Percentiles rank a stretch among this genome's conserved stretches.
phyloP scores from a whole-genome alignment of 2,797 vertebrate species.

The Zonotrichia albicollis region DNA sequence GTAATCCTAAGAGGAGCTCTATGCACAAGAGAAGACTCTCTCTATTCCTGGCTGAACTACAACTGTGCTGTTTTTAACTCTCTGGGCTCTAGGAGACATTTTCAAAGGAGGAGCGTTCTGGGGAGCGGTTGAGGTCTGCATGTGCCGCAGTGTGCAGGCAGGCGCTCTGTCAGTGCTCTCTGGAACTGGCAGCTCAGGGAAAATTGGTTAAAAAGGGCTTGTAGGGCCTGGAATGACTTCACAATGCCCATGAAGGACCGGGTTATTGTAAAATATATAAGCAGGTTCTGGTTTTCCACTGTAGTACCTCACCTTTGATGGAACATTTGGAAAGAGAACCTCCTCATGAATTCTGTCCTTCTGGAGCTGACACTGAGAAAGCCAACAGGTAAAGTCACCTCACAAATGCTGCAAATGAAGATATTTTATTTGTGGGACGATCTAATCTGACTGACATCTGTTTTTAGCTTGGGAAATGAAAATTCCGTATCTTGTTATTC shows the following conservation, averaged over 20 bases:
- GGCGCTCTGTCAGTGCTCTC: conserved; percentile 32
- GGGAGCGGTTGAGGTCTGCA: conserved; percentile 58
- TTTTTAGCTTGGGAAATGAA: conserved; percentile 61
- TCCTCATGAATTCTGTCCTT: conserved; percentile 71
- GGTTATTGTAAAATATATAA: conserved; percentile 72
- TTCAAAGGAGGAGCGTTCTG: conserved; percentile 47
- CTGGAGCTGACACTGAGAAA: conserved; percentile 72
- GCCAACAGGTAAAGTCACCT: conserved; percentile 70
- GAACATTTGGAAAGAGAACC: conserved; percentile 74
- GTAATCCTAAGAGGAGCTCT: conserved; percentile 47
- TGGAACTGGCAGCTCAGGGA: conserved; percentile 55
- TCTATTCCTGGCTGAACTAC: conserved; percentile 52
- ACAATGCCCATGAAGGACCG: conserved; percentile 53
- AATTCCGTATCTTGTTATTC: conserved; percentile 42
- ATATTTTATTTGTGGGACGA: conserved; percentile 63
- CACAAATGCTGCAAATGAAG: conserved; percentile 70
- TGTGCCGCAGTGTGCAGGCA: conserved; percentile 7
- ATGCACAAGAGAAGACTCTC: conserved; percentile 30
- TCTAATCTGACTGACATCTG: conserved; percentile 63
- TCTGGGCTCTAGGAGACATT: conserved; percentile 27
- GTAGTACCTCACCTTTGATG: conserved; percentile 70
- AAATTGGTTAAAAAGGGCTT: conserved; percentile 48
- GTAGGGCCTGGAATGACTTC: conserved; percentile 74
- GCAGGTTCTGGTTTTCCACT: conserved; percentile 75
- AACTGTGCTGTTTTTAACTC: conserved; percentile 60